Conservation (phyloP, 2,888 invertebrate species). For the Lottia gigantea region DNA sequence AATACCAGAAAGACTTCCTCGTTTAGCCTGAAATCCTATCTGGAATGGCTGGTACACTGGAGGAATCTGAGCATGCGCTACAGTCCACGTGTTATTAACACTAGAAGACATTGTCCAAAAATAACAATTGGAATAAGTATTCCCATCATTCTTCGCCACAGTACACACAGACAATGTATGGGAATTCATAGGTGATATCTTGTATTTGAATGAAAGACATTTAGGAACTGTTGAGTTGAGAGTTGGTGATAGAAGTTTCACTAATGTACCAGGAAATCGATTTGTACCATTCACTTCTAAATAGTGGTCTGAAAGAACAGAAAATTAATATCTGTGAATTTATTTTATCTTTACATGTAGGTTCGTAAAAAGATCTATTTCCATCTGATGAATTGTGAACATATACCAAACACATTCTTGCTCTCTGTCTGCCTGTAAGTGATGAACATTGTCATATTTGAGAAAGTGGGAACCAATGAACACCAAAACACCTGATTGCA, state of each 20-base stretch:
- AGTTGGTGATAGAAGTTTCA: conserved; percentile 25
- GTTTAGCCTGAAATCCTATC: conserved; percentile 20
- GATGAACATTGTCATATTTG: too few relatives aligned
- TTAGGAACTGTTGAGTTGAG: conserved; percentile 26
- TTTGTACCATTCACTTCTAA: conserved; percentile 13
- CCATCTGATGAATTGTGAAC: too few relatives aligned
- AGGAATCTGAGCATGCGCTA: conserved; percentile 14
- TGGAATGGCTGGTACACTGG: conserved; percentile 8
- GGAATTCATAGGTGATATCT: conserved; percentile 13
- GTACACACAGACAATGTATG: conserved; percentile 27
- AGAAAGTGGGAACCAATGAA: too few relatives aligned
- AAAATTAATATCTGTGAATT: not conserved
- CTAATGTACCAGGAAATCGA: conserved; percentile 18
- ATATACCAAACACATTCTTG: too few relatives aligned
- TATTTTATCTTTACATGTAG: too few relatives aligned
- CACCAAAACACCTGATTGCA: too few relatives aligned
- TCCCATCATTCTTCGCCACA: conserved; percentile 3
- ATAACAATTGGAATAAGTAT: conserved; percentile 21
- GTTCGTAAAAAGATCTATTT: too few relatives aligned
- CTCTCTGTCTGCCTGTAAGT: too few relatives aligned
- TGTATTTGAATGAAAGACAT: conserved; percentile 29
- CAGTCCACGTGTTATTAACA: conserved; percentile 13
- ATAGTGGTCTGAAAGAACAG: conserved; percentile 11
- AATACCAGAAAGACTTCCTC: conserved; percentile 14
- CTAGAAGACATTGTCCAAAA: conserved; percentile 21